Evolutionary conservation across 2,888 invertebrate species (phyloP).

Genomic region (Eilema caniola): DNA sequence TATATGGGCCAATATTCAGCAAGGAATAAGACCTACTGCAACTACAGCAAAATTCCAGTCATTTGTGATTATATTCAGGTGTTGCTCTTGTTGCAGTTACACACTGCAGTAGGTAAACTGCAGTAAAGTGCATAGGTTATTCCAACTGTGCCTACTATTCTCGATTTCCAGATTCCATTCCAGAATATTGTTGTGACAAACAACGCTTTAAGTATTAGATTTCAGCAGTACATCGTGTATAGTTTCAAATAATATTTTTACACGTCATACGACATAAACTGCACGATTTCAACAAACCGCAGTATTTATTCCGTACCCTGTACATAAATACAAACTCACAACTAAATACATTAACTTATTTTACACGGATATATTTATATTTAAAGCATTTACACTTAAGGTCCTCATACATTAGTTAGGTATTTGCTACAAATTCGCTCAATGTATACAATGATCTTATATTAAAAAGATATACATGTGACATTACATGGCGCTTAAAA

Average conservation of each 20-base stretch:
- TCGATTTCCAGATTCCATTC: no score
- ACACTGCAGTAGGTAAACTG: no score
- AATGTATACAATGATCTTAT: neutral
- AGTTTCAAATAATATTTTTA: neutral
- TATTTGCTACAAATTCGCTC: neutral
- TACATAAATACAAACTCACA: constrained; percentile 49
- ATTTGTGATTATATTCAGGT: no score
- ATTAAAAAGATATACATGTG: neutral
- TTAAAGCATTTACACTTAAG: constrained; percentile 58
- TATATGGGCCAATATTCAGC: no score
- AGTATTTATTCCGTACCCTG: constrained; percentile 44
- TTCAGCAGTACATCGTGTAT: constrained; percentile 1
- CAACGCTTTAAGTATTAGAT: neutral
- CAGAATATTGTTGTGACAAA: constrained; percentile 6
- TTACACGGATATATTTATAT: constrained; percentile 49
- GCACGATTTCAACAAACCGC: constrained; percentile 14
- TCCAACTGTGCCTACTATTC: no score
- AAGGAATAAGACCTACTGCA: no score
- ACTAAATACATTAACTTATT: constrained; percentile 30
- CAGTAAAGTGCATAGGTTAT: no score
- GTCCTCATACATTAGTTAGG: constrained; percentile 31
- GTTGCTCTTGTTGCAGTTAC: no score
- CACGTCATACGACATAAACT: constrained; percentile 12
- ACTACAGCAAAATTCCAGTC: no score
- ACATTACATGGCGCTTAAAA: neutral